Percentiles rank a stretch among this genome's conserved stretches.
Conservation (phyloP, 2,888 invertebrate genomes). For the Automeris io region DNA sequence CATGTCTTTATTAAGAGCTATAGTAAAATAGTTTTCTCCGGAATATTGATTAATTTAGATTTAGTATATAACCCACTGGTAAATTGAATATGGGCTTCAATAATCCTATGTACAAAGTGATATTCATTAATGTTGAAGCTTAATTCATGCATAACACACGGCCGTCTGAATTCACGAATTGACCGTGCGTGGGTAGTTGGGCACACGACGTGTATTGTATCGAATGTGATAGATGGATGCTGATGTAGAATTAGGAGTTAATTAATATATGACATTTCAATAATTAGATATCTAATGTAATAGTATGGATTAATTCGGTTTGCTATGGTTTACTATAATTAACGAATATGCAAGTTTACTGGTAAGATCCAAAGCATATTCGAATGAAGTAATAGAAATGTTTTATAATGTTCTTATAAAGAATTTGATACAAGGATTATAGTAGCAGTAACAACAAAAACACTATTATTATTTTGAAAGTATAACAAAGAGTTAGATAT, state of each 20-base stretch:
- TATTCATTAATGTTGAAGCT: slow-evolving; percentile 18
- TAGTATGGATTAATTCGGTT: slow-evolving; percentile 36
- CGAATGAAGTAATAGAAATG: slow-evolving; percentile 1
- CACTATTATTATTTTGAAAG: no score
- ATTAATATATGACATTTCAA: slow-evolving; percentile 60
- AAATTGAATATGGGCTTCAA: not conserved
- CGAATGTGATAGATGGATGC: slow-evolving; percentile 37
- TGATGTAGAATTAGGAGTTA: slow-evolving; percentile 55
- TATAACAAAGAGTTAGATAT: no score
- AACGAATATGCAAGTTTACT: slow-evolving; percentile 22
- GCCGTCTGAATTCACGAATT: slow-evolving; percentile 29
- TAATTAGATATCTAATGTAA: slow-evolving; percentile 56
- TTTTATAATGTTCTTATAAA: no score
- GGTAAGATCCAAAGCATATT: slow-evolving; percentile 11
- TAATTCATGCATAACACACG: slow-evolving; percentile 26
- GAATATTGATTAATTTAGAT: no score
- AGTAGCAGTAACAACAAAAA: no score
- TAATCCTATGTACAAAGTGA: slow-evolving; percentile 12
- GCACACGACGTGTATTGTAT: slow-evolving; percentile 21
- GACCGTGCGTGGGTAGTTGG: slow-evolving; percentile 14
- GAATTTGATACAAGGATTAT: no score
- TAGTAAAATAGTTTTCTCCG: no score
- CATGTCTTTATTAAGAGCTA: no score
- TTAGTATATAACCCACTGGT: no score
- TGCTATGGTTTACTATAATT: slow-evolving; percentile 28